These are phyloP conservation scores for Semaprochilodus insignis DNA, from an alignment of 2,797 vertebrate genomes.

Conservation along the genomic window DNA sequence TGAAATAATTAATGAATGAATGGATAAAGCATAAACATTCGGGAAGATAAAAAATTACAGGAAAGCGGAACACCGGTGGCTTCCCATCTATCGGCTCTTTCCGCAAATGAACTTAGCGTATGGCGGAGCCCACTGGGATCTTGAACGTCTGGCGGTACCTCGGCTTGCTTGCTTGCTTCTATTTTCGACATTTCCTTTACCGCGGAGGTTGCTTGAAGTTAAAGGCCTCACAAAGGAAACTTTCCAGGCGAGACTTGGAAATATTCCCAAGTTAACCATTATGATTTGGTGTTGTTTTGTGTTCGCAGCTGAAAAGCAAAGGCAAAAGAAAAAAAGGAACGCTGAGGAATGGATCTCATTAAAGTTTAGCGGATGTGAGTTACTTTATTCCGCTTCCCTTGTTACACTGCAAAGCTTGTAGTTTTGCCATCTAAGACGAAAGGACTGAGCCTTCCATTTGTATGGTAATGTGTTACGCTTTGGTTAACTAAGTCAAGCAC, in stretches of 20 bases:
- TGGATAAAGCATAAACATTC: background rate
- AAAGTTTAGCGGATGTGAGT: background rate
- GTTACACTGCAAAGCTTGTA: background rate
- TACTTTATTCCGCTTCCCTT: background rate
- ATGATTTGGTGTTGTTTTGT: background rate
- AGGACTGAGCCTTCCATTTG: slow-evolving; percentile 45
- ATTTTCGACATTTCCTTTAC: background rate
- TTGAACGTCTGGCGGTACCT: background rate
- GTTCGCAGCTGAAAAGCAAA: background rate
- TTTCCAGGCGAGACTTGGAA: background rate
- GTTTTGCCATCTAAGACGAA: slow-evolving; percentile 12
- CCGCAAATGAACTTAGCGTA: background rate
- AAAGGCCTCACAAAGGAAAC: background rate
- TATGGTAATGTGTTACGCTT: slow-evolving; percentile 52
- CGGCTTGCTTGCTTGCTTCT: background rate
- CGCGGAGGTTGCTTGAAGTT: background rate
- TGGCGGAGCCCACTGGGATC: background rate
- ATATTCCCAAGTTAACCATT: background rate
- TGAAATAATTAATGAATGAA: slow-evolving; percentile 15
- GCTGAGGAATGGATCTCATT: background rate
- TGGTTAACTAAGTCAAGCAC: slow-evolving; percentile 43
- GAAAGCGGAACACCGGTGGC: background rate
- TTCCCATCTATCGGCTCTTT: background rate
- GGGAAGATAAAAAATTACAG: background rate
- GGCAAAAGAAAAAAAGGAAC: background rate